Base-by-base conservation (phyloP, 2,113 vertebrate genomes). In the Prochilodus magdalenae region DNA sequence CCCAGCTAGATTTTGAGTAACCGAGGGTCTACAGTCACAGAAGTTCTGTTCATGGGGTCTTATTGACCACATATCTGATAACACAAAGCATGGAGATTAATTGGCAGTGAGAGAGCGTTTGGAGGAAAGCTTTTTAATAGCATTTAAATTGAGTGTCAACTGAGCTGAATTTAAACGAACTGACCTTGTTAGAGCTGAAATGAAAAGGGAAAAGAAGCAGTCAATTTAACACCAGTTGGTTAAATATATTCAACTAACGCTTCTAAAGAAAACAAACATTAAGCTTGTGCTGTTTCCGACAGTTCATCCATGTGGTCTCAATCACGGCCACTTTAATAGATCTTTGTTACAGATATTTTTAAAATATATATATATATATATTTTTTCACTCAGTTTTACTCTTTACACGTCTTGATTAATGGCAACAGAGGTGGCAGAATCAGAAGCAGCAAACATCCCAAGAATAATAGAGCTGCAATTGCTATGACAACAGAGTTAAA, bases 91-190 rank as follows among this genome's bases (percentile, higher is more conserved):
- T 65, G 26, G 7, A 33, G 44, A 44, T 70, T 70, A 70, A 70
- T 70, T 14, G 33, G 36, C 33, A 27, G 36, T 70, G 66, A 70
- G 66, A 36, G 14, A 44, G 36, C 0, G 66, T n/a, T n/a, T 40
- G 36, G 33, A 24, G 36, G 40, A 70, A 40, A 55, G 51, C 29
- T 33, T 15, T 77, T n/a, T 78, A 67, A 78, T 36, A 55, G 63
- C 49, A 69, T 55, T 78, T 30, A 78, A 78, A 77, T 67, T 77
- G 47, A 77, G 20, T 67, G 29, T 49, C 75, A 67, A n/a, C 49
- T 47, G 40, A 77, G 65, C 62, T 63, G n/a, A 75, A 62, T 44
- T 62, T 67, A 62, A 66, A 26, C 62, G 30, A 55, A 29, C 47
- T 67, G 62, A 67, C 63, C 33, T 63, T 76, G 36, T 76, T 27